Percentiles rank a stretch among this genome's conserved stretches.
These are phyloP conservation scores for Trimorus sp. DNA, from an alignment of 2,888 invertebrate genomes.

Conservation along the genomic window DNA sequence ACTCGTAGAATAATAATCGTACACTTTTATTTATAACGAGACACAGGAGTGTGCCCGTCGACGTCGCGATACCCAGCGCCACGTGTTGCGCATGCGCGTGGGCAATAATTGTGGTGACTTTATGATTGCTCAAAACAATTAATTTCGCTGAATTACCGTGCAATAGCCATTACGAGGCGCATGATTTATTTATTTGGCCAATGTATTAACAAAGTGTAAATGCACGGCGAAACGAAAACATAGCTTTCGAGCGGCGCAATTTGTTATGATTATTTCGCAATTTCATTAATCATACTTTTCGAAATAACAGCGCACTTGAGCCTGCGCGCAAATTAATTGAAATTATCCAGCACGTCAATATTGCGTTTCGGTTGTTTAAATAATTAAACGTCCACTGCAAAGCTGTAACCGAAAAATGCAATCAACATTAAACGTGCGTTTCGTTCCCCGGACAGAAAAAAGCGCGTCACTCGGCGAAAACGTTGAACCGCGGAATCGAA, in stretches of 20 bases:
- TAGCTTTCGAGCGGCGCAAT: neutral
- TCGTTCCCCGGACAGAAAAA: constrained; percentile 8
- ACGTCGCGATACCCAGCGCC: constrained; percentile 11
- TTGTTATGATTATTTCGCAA: too few species aligned
- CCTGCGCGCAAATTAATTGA: too few species aligned
- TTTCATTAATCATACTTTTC: too few species aligned
- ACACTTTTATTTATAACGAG: constrained; percentile 25
- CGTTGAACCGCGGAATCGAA: constrained; percentile 38
- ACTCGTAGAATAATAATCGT: constrained; percentile 34
- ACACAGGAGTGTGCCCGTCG: constrained; percentile 7
- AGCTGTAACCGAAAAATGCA: too few species aligned
- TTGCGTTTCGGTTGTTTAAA: too few species aligned
- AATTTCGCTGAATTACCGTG: constrained; percentile 12
- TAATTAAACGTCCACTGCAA: too few species aligned
- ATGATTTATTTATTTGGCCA: constrained; percentile 12
- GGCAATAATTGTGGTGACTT: constrained; percentile 22
- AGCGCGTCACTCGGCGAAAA: constrained; percentile 27
- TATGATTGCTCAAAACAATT: constrained; percentile 24
- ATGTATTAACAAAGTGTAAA: constrained; percentile 22
- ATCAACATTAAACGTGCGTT: too few species aligned
- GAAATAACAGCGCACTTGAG: too few species aligned
- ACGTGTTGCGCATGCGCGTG: constrained; percentile 7
- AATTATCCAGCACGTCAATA: too few species aligned
- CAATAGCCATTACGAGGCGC: neutral
- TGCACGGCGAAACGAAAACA: neutral